Base-by-base conservation (phyloP, 2,888 invertebrate genomes). In the Junonia oenone region DNA sequence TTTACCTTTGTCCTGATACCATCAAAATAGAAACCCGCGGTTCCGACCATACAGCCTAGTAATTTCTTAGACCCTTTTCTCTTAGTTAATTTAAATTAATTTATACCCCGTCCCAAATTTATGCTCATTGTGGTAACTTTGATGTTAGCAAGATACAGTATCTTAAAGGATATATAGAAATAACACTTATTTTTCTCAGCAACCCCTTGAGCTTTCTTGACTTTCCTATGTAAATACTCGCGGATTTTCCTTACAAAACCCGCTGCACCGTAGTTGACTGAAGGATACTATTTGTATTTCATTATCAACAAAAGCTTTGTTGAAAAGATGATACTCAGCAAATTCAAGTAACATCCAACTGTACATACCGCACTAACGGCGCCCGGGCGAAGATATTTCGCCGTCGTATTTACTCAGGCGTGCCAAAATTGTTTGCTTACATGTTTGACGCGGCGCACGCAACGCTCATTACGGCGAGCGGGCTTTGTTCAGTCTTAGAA, bases 341-440 rank as follows among this genome's bases (percentile, higher is more conserved):
- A 83, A 82, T 81, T 83, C 75, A 75, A 80, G 78, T 76, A 75
- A 80, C 75, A 80, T 72, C 76, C 76, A 73, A 78, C 77, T 76
- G 80, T 78, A 78, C 76, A 81, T 81, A 82, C 83, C 83, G 77
- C 81, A 79, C 78, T 77, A 78, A 73, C 76, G 76, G 68, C 75
- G 78, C 81, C 78, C 81, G 73, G 77, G 78, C 79, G 75, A 81
- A 83, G 87, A 88, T 86, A 90, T 89, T 86, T 85, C 83, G 77
- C 78, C 80, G 81, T 83, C 78, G 82, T 88, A 89, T 90, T 90
- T 89, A 88, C 81, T 88, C 88, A 89, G 88, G 87, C 90, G 83
- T 84, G 75, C 82, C 84, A 84, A 88, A 89, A 86, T 84, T 88
- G 89, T 89, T 89, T 90, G 85, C 86, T 87, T 87, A 89, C 83